Percentiles rank a stretch among this genome's conserved stretches.
Conservation (phyloP, 2,888 invertebrate species). For the Neocrepidodera transversa region DNA sequence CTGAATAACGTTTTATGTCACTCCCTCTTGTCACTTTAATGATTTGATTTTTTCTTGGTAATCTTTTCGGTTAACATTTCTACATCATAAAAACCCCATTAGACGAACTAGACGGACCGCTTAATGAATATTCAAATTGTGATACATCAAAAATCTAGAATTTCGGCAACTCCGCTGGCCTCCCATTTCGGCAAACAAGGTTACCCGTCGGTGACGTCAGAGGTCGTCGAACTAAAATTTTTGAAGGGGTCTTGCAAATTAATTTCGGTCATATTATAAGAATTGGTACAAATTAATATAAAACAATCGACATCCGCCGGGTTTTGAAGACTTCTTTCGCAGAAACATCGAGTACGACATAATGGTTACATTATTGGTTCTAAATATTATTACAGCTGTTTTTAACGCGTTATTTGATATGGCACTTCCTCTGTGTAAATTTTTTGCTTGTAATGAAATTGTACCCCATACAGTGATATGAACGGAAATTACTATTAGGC, state of each 20-base stretch:
- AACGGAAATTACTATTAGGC: constrained; percentile 25
- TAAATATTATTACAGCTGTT: constrained; percentile 53
- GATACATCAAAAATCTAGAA: too few relatives aligned
- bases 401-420: constrained; percentile 53
- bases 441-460: constrained; percentile 27
- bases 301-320: constrained; percentile 47
- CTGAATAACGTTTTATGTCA: too few relatives aligned
- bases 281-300: constrained; percentile 48
- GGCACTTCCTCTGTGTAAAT: constrained; percentile 51
- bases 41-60: too few relatives aligned
- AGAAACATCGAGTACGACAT: constrained; percentile 38
- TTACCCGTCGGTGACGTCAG: constrained; percentile 52
- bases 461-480: constrained; percentile 34
- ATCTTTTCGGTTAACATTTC: too few relatives aligned
- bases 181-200: constrained; percentile 45
- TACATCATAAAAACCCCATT: too few relatives aligned
- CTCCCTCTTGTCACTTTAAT: too few relatives aligned
- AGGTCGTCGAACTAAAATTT: constrained; percentile 50
- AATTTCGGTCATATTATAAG: constrained; percentile 42
- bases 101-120: too few relatives aligned
- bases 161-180: constrained; percentile 31
- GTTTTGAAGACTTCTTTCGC: constrained; percentile 25
- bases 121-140: too few relatives aligned
- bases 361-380: constrained; percentile 45
- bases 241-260: constrained; percentile 48